phyloP scores from a whole-genome alignment of 2,888 invertebrate genomes.

The Taphrorychus bicolor region DNA sequence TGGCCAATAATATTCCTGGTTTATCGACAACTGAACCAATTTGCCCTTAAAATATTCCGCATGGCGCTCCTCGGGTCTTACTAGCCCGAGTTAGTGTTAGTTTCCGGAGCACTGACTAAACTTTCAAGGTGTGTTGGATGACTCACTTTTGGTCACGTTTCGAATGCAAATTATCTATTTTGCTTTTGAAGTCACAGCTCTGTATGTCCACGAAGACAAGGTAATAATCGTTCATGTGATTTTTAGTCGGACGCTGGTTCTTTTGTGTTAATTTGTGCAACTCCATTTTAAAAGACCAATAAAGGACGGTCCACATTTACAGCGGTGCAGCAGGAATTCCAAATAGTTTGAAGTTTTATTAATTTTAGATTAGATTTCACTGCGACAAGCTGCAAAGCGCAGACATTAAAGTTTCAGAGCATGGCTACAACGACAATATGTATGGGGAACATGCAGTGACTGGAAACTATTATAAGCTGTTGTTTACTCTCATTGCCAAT shows the following conservation, averaged over 20 bases:
- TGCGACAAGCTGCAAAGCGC: neutral
- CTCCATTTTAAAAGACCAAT: neutral
- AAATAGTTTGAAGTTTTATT: neutral
- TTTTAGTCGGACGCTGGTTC: too few species aligned
- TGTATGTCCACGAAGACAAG: neutral
- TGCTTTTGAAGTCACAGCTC: neutral
- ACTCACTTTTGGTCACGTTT: neutral
- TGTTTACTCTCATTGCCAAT: constrained; percentile 31
- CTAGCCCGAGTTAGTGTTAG: constrained; percentile 3
- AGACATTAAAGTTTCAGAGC: neutral
- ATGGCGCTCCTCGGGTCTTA: constrained; percentile 10
- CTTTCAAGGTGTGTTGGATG: constrained; percentile 5
- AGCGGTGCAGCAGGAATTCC: neutral
- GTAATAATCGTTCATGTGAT: too few species aligned
- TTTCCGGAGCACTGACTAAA: constrained; percentile 7
- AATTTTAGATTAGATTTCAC: constrained; percentile 3
- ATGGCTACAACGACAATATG: constrained; percentile 20
- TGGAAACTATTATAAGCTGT: constrained; percentile 24
- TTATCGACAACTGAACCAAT: constrained; percentile 9
- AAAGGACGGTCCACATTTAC: neutral
- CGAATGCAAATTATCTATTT: neutral
- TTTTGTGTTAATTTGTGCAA: neutral
- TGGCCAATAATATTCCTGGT: constrained; percentile 22
- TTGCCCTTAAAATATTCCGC: constrained; percentile 18
- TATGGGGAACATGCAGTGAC: constrained; percentile 19